A percentile compares a stretch with the other conserved stretches of the same genome.
Evolutionary conservation across 2,113 vertebrate genomes (phyloP).

Genomic region (Oplegnathus fasciatus): DNA sequence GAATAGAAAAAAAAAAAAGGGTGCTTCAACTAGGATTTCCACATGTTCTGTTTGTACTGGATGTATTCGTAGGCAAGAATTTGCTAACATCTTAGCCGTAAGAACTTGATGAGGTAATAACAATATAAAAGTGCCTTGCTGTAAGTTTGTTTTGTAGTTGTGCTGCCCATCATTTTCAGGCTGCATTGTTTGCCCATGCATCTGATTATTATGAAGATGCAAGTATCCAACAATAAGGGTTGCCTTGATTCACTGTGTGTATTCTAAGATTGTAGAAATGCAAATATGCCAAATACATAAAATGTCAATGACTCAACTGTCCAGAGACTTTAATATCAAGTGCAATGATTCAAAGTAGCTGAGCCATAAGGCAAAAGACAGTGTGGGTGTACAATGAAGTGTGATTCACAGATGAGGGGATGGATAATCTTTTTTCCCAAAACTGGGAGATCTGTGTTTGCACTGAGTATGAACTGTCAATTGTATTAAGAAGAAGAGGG

Average conservation of each 20-base stretch:
- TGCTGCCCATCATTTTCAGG: not conserved
- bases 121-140: not conserved
- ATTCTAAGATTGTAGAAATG: constrained; percentile 11
- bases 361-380: constrained; percentile 37
- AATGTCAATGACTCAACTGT: constrained; percentile 2
- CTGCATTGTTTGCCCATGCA: not conserved
- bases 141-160: not conserved
- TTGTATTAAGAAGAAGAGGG: not conserved
- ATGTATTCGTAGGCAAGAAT: not conserved
- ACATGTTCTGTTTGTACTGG: not conserved
- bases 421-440: not conserved
- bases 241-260: not conserved
- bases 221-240: not conserved
- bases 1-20: too few species aligned
- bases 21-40: not conserved
- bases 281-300: constrained; percentile 21
- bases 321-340: constrained; percentile 33
- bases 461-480: constrained; percentile 7
- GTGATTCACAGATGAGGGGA: constrained; percentile 53
- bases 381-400: constrained; percentile 42
- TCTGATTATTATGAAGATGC: not conserved
- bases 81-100: not conserved
- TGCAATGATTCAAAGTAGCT: constrained; percentile 30
- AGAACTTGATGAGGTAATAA: not conserved
- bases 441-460: constrained; percentile 32